Evolutionary conservation across 2,797 vertebrate species (phyloP).

Genomic region (Molothrus ater): DNA sequence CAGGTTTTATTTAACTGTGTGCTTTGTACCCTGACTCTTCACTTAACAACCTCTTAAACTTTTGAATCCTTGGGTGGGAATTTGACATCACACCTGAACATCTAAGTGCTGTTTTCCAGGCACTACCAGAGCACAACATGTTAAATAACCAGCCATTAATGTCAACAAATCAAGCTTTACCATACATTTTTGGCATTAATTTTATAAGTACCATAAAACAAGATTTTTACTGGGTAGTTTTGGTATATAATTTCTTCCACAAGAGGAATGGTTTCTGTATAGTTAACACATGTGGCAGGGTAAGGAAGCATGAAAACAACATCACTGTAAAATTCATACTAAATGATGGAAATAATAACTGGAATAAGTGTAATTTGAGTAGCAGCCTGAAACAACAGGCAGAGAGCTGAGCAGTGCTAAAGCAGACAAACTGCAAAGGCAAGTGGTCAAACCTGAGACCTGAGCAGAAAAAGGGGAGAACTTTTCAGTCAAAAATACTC

Average conservation of each 20-base stretch:
- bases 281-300: constrained; percentile 64
- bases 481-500: background rate
- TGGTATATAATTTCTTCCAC: constrained; percentile 68
- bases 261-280: constrained; percentile 58
- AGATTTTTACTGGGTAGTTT: constrained; percentile 53
- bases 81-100: constrained; percentile 1
- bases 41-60: constrained; percentile 11
- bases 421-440: constrained; percentile 14
- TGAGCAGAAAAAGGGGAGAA: background rate
- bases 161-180: constrained; percentile 59
- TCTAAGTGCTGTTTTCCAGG: constrained; percentile 27
- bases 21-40: background rate
- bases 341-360: constrained; percentile 77
- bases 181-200: constrained; percentile 59
- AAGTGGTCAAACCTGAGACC: background rate
- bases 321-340: constrained; percentile 71
- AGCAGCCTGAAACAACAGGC: constrained; percentile 62
- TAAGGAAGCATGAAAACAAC: constrained; percentile 73
- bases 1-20: background rate
- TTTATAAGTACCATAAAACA: constrained; percentile 59
- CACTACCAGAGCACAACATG: background rate
- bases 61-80: constrained; percentile 7
- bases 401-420: background rate
- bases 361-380: constrained; percentile 66
- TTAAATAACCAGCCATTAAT: constrained; percentile 64